A percentile compares a stretch with the other conserved stretches of the same genome.
Conservation (phyloP, 1,140 invertebrate species). For the Drosophila grimshawi region DNA sequence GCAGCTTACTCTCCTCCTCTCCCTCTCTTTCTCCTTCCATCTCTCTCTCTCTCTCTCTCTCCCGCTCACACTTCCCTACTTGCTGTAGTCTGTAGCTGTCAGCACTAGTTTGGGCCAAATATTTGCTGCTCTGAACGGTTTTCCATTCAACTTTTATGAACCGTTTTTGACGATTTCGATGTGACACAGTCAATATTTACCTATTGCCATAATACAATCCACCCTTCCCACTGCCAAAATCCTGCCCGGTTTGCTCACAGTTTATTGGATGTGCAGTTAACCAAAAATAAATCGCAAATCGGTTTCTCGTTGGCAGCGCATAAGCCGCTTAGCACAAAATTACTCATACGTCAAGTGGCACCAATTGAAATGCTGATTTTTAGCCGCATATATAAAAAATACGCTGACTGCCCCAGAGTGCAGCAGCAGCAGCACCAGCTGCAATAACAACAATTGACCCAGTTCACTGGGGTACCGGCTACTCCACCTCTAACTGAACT, state of each 20-base stretch:
- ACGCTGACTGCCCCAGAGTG: neutral
- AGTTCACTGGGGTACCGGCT: neutral
- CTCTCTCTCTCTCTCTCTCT: neutral
- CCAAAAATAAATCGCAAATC: constrained; percentile 81
- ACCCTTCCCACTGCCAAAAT: neutral
- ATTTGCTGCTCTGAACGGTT: constrained; percentile 70
- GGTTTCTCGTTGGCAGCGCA: constrained; percentile 45
- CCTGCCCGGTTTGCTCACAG: constrained; percentile 33
- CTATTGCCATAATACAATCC: constrained; percentile 26
- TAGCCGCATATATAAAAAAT: neutral
- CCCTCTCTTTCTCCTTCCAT: neutral
- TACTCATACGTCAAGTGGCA: constrained; percentile 70
- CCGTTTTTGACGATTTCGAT: constrained; percentile 79
- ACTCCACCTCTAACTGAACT: neutral
- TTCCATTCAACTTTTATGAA: constrained; percentile 75
- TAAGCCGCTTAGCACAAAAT: constrained; percentile 77
- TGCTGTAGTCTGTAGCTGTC: constrained; percentile 51
- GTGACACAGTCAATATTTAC: constrained; percentile 80
- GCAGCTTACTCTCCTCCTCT: neutral
- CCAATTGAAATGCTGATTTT: constrained; percentile 44
- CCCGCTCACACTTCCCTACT: constrained; percentile 2
- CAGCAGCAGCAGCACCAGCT: neutral
- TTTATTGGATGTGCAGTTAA: constrained; percentile 82
- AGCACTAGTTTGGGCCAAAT: constrained; percentile 54
- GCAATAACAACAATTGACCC: constrained; percentile 15